Evolutionary conservation across 2,888 invertebrate species (phyloP).

Genomic region (Rhimphoctona megacephalus): DNA sequence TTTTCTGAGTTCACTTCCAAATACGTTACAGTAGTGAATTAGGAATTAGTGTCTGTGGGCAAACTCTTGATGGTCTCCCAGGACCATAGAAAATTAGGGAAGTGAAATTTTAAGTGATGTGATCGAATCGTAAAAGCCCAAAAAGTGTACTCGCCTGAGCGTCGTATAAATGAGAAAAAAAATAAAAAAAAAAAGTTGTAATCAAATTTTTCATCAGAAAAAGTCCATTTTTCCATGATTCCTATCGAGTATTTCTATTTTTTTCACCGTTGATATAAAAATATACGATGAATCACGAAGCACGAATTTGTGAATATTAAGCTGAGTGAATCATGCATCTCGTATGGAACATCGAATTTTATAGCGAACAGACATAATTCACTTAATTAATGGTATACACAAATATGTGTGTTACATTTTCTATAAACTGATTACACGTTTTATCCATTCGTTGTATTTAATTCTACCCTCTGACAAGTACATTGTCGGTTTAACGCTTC

Average conservation of each 20-base stretch:
- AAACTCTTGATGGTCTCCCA: too few relatives aligned
- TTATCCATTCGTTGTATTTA: conserved; percentile 72
- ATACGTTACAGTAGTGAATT: too few relatives aligned
- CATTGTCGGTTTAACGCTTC: conserved; percentile 83
- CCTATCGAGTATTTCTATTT: not conserved
- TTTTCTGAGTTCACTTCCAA: too few relatives aligned
- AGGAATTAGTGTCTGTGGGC: too few relatives aligned
- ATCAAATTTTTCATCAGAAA: not conserved
- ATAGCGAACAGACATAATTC: not conserved
- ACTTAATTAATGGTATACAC: conserved; percentile 25
- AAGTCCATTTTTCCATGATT: not conserved
- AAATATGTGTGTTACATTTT: conserved; percentile 37
- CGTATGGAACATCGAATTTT: not conserved
- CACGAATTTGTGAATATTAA: conserved; percentile 41
- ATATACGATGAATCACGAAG: conserved; percentile 39
- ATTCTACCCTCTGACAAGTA: conserved; percentile 59
- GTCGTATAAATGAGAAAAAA: too few relatives aligned
- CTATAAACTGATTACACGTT: conserved; percentile 46
- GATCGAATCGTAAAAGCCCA: too few relatives aligned
- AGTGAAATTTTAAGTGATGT: not conserved
- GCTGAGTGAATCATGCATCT: conserved; percentile 54
- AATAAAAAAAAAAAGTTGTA: not conserved
- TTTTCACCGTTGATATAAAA: not conserved
- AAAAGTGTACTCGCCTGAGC: too few relatives aligned
- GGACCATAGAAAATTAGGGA: too few relatives aligned